Evolutionary conservation across 2,113 vertebrate genomes (phyloP), one percentile per base, ranked within the genome.

Genomic region (Bathybates hornii): DNA sequence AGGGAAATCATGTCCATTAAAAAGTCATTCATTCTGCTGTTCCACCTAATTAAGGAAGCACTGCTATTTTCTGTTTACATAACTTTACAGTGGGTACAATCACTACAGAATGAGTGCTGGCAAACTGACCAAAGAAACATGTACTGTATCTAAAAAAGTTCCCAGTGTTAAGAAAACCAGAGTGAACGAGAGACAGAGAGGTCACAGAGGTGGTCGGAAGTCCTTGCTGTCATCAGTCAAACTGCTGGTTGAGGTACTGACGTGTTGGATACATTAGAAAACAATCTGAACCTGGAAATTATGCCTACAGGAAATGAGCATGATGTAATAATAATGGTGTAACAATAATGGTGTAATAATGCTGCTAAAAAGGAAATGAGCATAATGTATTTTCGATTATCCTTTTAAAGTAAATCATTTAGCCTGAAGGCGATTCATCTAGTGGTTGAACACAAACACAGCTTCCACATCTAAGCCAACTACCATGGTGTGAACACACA

Each of bases 401-500:
- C 80, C 24, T 91, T 59, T 71, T 80, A n/a, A 27, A 24, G 32
- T 41, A n/a, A 81, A 54, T 82, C 21, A 50, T 84, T 84, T 61
- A 80, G 87, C 90, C 81, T 24, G 24, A 85, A 79, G 92, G 78
- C 73, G 63, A 76, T 43, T 87, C 80, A 88, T 86, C 86, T 86
- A 81, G 45, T 76, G 54, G 53, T 81, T 24, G 85, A 90, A 73
- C 63, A 90, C 83, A 87, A 71, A 68, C 83, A 82, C 87, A 84
- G 45, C 50, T 82, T 85, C 84, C 80, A 32, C 81, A 76, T 91
- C 82, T 66, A 81, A 83, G 87, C 91, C 93, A 94, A 54, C 87
- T 86, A 56, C 54, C 86, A 36, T 86, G 81, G 89, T 85, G 84
- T 91, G 91, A 91, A 90, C 81, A 91, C 87, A 92, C 87, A 89